Conservation (phyloP, 2,888 invertebrate genomes). For the Drosophila fungiperda region DNA sequence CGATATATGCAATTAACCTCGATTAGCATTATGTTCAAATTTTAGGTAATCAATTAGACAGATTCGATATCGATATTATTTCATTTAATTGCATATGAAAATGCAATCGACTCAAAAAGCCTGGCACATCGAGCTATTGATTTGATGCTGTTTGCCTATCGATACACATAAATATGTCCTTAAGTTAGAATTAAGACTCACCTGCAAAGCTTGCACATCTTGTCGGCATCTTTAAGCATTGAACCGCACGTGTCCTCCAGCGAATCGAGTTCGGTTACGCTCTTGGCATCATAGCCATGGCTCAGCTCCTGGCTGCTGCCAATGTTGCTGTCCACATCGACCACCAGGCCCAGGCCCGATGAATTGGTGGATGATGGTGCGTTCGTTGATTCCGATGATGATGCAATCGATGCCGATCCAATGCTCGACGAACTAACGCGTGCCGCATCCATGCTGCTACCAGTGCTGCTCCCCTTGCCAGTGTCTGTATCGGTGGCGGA, state of each 20-base stretch:
- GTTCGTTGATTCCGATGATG: conserved; percentile 52
- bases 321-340: conserved; percentile 70
- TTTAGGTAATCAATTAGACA: background rate
- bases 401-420: conserved; percentile 51
- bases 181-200: conserved; percentile 83
- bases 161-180: background rate
- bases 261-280: conserved; percentile 81
- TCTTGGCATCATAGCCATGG: conserved; percentile 78
- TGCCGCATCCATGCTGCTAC: conserved; percentile 61
- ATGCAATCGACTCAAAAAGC: background rate
- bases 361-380: conserved; percentile 52
- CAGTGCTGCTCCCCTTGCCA: conserved; percentile 65
- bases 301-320: conserved; percentile 67
- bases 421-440: conserved; percentile 67
- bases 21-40: background rate
- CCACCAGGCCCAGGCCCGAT: conserved; percentile 70
- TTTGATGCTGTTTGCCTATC: background rate
- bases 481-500: conserved; percentile 68
- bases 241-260: conserved; percentile 84
- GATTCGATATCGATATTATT: background rate
- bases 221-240: conserved; percentile 84
- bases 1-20: background rate
- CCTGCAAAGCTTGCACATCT: conserved; percentile 89
- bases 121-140: background rate
- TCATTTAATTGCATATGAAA: background rate